phyloP scores from a whole-genome alignment of 2,797 vertebrate species.

The Phrynocephalus forsythii region DNA sequence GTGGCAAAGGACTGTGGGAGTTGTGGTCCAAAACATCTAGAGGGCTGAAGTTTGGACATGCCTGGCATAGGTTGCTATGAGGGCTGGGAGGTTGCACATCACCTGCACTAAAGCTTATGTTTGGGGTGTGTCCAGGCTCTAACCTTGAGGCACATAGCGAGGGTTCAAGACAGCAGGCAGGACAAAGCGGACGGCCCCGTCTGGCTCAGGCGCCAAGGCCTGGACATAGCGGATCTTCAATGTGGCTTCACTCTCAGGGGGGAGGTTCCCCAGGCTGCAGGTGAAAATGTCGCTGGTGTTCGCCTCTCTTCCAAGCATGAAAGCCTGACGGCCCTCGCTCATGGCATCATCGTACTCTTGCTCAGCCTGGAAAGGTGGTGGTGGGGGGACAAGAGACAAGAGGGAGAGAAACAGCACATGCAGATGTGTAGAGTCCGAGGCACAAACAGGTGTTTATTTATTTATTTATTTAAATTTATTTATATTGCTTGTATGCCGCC shows the following conservation, averaged over 20 bases:
- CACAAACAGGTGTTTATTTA: not conserved
- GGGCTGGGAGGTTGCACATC: too few species aligned
- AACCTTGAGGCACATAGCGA: constrained; percentile 81
- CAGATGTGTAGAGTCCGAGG: not conserved
- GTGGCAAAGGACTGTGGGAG: too few species aligned
- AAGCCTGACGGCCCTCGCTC: constrained; percentile 73
- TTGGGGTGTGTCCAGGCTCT: not conserved
- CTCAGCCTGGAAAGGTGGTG: constrained; percentile 47
- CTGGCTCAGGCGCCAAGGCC: constrained; percentile 83
- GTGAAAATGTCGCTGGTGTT: constrained; percentile 80
- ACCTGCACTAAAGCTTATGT: too few species aligned
- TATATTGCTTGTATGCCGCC: too few species aligned
- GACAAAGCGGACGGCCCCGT: constrained; percentile 81
- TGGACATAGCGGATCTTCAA: constrained; percentile 83
- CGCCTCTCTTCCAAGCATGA: constrained; percentile 82
- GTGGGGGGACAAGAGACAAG: not conserved
- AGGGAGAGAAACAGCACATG: not conserved
- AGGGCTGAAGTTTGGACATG: too few species aligned
- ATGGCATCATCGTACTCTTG: constrained; percentile 61
- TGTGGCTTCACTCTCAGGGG: constrained; percentile 79
- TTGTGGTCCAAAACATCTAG: too few species aligned
- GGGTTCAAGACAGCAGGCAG: constrained; percentile 86
- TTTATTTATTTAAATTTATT: too few species aligned
- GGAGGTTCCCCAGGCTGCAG: constrained; percentile 79
- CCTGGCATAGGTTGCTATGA: not conserved